Evolutionary conservation across 1,140 invertebrate genomes (phyloP), one percentile per base, ranked within the genome.

Genomic region (Xylocopa sonorina): DNA sequence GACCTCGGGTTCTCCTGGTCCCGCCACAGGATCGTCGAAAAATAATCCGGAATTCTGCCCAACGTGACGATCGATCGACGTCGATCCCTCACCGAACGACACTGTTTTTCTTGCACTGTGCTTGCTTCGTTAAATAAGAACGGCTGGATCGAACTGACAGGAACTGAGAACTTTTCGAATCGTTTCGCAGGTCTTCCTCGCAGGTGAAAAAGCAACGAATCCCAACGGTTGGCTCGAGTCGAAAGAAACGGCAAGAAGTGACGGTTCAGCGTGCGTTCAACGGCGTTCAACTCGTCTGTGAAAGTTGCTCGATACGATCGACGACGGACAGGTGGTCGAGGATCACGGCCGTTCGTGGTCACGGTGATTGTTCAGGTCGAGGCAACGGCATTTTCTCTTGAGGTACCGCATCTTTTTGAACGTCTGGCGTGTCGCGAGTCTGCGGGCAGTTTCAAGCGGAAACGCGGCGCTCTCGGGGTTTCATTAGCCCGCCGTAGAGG

Each of bases 321-420:
- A 66, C 27, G 43, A 48, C 62, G 62, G 38, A 64, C 38, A 34
- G 21, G 18, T 32, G 29, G 21, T 68, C 29, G 48, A 18, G 6
- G 51, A 60, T 72, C 76, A 60, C 76, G 27, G 27, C n/a, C 62
- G 38, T 53, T 57, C 29, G 0, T 46, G 41, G 43, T 57, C 48
- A 63, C 57, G 76, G 9, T n/a, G 57, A 3, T 32, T 18, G 66
- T 63, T 86, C 48, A 72, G 63, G 34, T 69, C 24, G 74, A 91
- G 90, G 79, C 91, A 91, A 71, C 90, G 90, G 78, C 89, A 92
- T 86, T 91, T 91, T 62, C 90, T 88, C 81, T 92, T 92, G 58
- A 91, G 86, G 82, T 91, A 92, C 83, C 80, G 86, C 91, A 92
- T 92, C 81, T 88, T 90, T 50, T 51, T 53, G 68, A 58, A 66